phyloP scores from a whole-genome alignment of 2,797 vertebrate species.

The Triplophysa yarkandensis region DNA sequence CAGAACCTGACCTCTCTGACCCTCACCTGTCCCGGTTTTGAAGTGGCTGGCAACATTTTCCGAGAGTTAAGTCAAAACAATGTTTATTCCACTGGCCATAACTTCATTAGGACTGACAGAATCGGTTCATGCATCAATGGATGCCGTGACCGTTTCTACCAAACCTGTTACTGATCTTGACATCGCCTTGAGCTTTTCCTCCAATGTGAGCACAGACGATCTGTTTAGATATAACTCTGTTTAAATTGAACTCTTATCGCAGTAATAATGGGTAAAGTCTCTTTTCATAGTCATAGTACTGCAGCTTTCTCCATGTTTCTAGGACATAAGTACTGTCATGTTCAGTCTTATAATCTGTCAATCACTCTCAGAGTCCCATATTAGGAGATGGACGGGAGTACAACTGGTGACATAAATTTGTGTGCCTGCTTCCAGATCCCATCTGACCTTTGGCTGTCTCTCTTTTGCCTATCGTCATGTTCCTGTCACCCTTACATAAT shows the following conservation, averaged over 20 bases:
- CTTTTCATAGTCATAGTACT: conserved; percentile 19
- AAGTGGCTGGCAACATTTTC: conserved; percentile 42
- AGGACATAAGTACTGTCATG: conserved; percentile 44
- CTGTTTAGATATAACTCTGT: conserved; percentile 19
- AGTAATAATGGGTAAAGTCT: conserved; percentile 31
- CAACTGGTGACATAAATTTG: conserved; percentile 26
- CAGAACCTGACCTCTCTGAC: conserved; percentile 36
- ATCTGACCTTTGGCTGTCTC: conserved; percentile 31
- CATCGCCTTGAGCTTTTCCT: conserved; percentile 71
- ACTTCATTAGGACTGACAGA: conserved; percentile 76
- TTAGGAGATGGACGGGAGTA: conserved; percentile 13
- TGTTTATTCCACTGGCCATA: conserved; percentile 68
- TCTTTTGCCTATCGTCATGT: conserved; percentile 30
- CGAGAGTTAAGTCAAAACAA: conserved; percentile 59
- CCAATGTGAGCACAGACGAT: conserved; percentile 60
- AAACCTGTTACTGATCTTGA: conserved; percentile 71
- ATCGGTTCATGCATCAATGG: conserved; percentile 78
- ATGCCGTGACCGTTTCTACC: conserved; percentile 67
- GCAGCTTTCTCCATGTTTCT: conserved; percentile 40
- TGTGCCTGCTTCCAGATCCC: conserved; percentile 28
- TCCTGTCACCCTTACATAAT: conserved; percentile 48
- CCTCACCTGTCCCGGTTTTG: conserved; percentile 41
- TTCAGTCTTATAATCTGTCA: conserved; percentile 42
- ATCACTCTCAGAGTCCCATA: conserved; percentile 15
- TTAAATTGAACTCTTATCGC: background rate